A percentile compares a stretch with the other conserved stretches of the same genome.
Evolutionary conservation across 2,113 vertebrate species (phyloP).

Genomic region (Acanthochromis polyacanthus): DNA sequence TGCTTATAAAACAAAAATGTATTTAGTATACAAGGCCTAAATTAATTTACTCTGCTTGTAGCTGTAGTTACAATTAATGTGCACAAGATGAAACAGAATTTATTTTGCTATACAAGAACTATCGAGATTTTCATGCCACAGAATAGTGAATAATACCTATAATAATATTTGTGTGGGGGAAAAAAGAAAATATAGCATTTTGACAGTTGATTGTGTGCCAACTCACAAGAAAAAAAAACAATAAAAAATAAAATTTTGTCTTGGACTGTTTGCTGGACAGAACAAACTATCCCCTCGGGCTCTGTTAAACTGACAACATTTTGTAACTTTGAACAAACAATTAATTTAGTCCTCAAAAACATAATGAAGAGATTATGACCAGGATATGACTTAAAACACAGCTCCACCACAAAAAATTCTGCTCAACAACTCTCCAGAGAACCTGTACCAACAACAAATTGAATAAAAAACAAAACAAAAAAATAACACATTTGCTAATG

Average conservation of each 20-base stretch:
- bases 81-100: neutral
- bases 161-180: neutral
- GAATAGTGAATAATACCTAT: neutral
- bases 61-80: neutral
- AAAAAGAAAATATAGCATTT: no score
- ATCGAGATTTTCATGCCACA: no score
- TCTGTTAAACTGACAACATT: no score
- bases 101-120: neutral
- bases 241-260: no score
- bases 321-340: no score
- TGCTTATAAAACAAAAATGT: conserved; percentile 1
- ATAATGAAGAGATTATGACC: no score
- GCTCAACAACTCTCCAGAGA: neutral
- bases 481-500: neutral
- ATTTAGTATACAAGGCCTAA: neutral
- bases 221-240: no score
- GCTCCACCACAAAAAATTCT: neutral
- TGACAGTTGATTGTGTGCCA: no score
- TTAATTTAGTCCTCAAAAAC: no score
- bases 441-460: neutral
- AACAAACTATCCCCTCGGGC: no score
- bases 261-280: no score
- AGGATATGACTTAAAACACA: neutral
- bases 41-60: neutral
- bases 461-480: no score